Evolutionary conservation across 2,888 invertebrate genomes (phyloP).

Genomic region (Idaea aversata): DNA sequence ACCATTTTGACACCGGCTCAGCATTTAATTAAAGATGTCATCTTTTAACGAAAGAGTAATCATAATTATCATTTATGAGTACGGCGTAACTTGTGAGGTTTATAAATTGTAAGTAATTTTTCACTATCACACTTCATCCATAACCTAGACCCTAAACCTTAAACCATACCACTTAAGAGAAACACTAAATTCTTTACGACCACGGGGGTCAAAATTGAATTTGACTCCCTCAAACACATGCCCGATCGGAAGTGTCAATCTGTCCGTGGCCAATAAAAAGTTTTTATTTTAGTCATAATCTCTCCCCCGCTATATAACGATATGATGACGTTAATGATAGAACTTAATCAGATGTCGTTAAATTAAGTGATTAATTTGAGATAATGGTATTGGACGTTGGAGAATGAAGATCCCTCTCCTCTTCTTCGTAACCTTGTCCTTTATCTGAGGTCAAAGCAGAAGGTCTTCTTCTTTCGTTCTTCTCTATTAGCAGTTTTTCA

Average conservation of each 20-base stretch:
- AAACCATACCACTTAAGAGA: not conserved
- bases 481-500: too few relatives aligned
- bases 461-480: too few relatives aligned
- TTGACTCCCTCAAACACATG: conserved; percentile 21
- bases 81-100: too few relatives aligned
- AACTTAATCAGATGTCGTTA: conserved; percentile 34
- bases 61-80: too few relatives aligned
- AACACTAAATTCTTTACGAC: conserved; percentile 3
- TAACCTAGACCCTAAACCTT: not conserved
- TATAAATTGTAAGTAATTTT: not conserved
- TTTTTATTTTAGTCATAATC: conserved; percentile 48
- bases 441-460: too few relatives aligned
- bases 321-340: conserved; percentile 46
- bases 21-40: too few relatives aligned
- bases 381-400: conserved; percentile 26
- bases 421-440: conserved; percentile 7
- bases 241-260: conserved; percentile 26
- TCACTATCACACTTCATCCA: not conserved
- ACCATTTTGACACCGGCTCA: too few relatives aligned
- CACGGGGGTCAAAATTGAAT: conserved; percentile 4
- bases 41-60: too few relatives aligned
- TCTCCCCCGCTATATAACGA: conserved; percentile 31
- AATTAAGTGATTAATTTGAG: conserved; percentile 32
- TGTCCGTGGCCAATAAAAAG: conserved; percentile 31
- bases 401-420: conserved; percentile 12